These are phyloP conservation scores for Dione juno DNA, from an alignment of 2,888 invertebrate species.

Conservation along the genomic window DNA sequence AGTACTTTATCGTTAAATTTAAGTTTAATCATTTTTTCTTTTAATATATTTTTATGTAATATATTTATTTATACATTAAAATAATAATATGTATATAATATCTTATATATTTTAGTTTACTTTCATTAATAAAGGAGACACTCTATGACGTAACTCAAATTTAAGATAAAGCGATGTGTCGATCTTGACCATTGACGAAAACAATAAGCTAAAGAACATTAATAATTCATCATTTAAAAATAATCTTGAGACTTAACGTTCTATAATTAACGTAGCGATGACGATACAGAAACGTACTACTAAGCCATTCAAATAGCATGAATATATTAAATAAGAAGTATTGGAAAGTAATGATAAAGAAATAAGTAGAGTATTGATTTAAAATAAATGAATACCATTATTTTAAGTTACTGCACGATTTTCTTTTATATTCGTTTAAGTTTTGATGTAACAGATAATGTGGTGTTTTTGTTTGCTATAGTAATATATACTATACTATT, in stretches of 20 bases:
- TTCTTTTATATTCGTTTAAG: conserved; percentile 7
- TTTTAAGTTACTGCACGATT: conserved; percentile 15
- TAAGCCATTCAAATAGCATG: not conserved
- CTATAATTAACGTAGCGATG: conserved; percentile 2
- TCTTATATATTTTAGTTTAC: too few species aligned
- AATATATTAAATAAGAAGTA: not conserved
- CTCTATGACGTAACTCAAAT: too few species aligned
- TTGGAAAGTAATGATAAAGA: not conserved
- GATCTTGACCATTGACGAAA: too few species aligned
- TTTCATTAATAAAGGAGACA: too few species aligned
- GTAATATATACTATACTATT: not conserved
- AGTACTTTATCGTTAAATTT: not conserved
- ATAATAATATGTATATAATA: too few species aligned
- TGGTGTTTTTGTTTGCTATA: not conserved
- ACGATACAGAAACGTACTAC: not conserved
- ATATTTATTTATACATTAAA: too few species aligned
- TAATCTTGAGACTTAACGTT: not conserved
- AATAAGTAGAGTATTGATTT: not conserved
- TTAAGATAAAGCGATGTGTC: too few species aligned
- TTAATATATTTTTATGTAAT: not conserved
- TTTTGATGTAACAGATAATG: not conserved
- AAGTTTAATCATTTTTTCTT: not conserved
- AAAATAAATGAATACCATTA: conserved; percentile 1
- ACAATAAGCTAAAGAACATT: too few species aligned
- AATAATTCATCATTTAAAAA: not conserved